Percentiles rank a stretch among this genome's conserved stretches.
Conservation (phyloP, 1,140 invertebrate species). For the Drosophila nannoptera region DNA sequence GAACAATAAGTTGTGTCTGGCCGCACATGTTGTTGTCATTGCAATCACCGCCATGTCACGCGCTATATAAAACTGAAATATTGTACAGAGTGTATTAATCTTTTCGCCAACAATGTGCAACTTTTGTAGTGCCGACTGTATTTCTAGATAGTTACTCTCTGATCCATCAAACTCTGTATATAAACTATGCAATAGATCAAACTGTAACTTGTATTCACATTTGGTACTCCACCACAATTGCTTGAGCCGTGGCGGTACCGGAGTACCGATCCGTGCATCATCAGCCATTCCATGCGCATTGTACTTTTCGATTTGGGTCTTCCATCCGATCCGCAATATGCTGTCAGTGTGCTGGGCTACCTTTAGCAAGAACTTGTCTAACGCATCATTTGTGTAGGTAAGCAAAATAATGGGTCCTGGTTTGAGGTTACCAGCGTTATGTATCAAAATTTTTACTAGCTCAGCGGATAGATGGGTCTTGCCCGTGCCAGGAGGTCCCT, state of each 20-base stretch:
- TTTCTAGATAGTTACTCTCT: constrained; percentile 72
- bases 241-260: constrained; percentile 51
- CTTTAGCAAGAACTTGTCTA: constrained; percentile 93
- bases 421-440: constrained; percentile 75
- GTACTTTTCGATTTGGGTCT: constrained; percentile 73
- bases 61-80: constrained; percentile 61
- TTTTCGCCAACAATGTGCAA: constrained; percentile 48
- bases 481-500: constrained; percentile 89
- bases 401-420: constrained; percentile 85
- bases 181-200: constrained; percentile 57
- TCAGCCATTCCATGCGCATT: constrained; percentile 39
- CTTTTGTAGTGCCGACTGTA: constrained; percentile 54
- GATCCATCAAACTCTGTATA: constrained; percentile 71
- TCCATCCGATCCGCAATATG: constrained; percentile 87
- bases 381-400: constrained; percentile 92
- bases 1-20: constrained; percentile 83
- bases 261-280: neutral
- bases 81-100: constrained; percentile 55
- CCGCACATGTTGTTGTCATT: constrained; percentile 89
- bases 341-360: constrained; percentile 81
- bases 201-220: constrained; percentile 65
- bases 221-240: constrained; percentile 62
- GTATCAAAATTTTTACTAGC: constrained; percentile 82
- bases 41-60: constrained; percentile 81
- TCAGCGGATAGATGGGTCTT: constrained; percentile 89